These are phyloP conservation scores for Sylvilagus floridanus DNA, from an alignment of 2,797 vertebrate genomes.

Conservation along the genomic window DNA sequence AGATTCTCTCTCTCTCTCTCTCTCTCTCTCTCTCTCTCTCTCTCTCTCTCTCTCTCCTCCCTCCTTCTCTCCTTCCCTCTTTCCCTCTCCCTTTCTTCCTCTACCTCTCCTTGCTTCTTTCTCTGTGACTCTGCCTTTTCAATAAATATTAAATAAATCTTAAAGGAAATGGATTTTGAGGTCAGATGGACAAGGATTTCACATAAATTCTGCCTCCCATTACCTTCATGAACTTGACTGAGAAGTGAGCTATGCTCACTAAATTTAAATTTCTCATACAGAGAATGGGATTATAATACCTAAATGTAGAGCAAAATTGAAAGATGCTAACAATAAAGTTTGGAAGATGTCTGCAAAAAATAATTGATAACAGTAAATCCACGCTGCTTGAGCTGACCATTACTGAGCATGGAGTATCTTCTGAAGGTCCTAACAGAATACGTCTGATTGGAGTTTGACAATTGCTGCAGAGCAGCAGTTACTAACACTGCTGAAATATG, in stretches of 20 bases:
- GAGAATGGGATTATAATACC: neutral
- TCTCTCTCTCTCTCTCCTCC: no score
- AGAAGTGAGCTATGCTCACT: neutral
- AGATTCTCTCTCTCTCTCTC: no score
- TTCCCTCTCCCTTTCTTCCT: no score
- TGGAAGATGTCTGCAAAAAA: neutral
- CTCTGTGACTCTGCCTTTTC: no score
- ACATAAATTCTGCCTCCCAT: neutral
- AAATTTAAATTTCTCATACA: neutral
- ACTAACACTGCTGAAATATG: neutral
- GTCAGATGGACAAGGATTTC: neutral
- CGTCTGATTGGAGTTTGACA: neutral
- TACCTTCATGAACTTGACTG: neutral
- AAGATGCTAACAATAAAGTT: neutral
- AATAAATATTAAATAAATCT: no score
- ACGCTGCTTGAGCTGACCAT: neutral
- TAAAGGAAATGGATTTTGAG: no score
- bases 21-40: no score
- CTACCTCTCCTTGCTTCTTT: no score
- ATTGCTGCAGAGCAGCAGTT: neutral
- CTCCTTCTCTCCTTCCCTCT: no score
- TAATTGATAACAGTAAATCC: neutral
- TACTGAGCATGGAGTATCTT: neutral
- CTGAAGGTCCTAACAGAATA: neutral
- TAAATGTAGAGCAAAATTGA: neutral